A percentile compares a stretch with the other conserved stretches of the same genome.
Evolutionary conservation across 1,140 invertebrate species (phyloP).

Genomic region (Ooceraea biroi): DNA sequence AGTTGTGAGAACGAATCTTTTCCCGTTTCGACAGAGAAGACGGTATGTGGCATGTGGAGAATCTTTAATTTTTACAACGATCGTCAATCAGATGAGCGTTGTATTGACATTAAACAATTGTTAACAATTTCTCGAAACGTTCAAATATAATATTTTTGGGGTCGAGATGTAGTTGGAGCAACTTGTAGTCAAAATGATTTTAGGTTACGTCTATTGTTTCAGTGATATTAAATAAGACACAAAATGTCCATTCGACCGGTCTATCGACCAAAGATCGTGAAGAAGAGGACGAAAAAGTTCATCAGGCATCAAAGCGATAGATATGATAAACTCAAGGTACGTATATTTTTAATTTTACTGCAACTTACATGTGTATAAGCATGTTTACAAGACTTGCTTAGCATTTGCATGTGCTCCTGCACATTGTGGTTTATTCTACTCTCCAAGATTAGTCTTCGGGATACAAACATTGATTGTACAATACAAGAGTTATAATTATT

Average conservation of each 20-base stretch:
- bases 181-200: slow-evolving; percentile 8
- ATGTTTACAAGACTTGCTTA: slow-evolving; percentile 16
- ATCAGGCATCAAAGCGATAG: slow-evolving; percentile 98
- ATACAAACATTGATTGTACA: not conserved
- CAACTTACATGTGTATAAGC: not conserved
- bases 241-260: slow-evolving; percentile 95
- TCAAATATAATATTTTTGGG: slow-evolving; percentile 20
- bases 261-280: slow-evolving; percentile 95
- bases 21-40: not conserved
- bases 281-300: slow-evolving; percentile 98
- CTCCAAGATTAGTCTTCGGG: not conserved
- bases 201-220: slow-evolving; percentile 65
- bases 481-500: slow-evolving; percentile 56
- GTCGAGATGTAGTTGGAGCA: not conserved
- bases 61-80: slow-evolving; percentile 28
- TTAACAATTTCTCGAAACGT: not conserved
- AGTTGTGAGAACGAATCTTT: too few relatives aligned
- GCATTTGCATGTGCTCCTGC: not conserved
- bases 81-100: not conserved
- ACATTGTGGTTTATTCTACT: not conserved
- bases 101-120: not conserved
- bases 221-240: slow-evolving; percentile 60
- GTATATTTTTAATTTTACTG: slow-evolving; percentile 51
- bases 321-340: slow-evolving; percentile 97
- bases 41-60: slow-evolving; percentile 16